Base-by-base conservation (phyloP, 2,797 vertebrate genomes). In the Eptatretus atami region DNA sequence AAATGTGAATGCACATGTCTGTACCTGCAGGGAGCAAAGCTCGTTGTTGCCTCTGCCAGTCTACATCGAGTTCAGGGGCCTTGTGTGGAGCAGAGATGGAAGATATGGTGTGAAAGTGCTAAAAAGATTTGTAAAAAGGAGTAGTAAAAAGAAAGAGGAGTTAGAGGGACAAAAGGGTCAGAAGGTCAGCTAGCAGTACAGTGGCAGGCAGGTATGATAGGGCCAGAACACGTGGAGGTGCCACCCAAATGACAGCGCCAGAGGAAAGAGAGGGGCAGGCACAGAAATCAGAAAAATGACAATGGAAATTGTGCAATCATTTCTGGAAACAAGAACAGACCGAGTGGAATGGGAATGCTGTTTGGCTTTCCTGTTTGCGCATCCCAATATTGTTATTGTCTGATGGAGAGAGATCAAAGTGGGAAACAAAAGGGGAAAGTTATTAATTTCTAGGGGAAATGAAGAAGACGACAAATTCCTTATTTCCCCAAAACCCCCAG, bases 371-470 rank as follows among this genome's bases (percentile, higher is more conserved):
- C 86, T 14, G 86, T 90, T 67, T 90, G 83, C 54, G 86, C 85
- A 13, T 92, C 86, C 86, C 86, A 94, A 94, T 94, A 76, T n/a
- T n/a, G n/a, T 92, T 71, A n/a, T 94, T 65, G 86, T 94, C 86
- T 92, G 72, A 11, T 67, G 72, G 65, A n/a, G 69, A 14, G 66
- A 67, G 31, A 44, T 44, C 31, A 44, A 44, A 44, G 31, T 44
- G 31, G 31, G 31, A 44, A 44, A 2, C 1, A 2, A 57, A 53
- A 67, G n/a, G n/a, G 15, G 66, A 9, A 25, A 67, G 53, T 69
- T 72, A 71, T 69, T 64, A 70, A 68, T 53, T 52, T 53, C n/a
- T 14, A 68, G n/a, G 11, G 2, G 10, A 65, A 63, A 13, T 52
- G 53, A 14, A n/a, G 25, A 19, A 19, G 52, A 57, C 19, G 60